Evolutionary conservation across 2,888 invertebrate genomes (phyloP).

Genomic region (Epiblema foenella): DNA sequence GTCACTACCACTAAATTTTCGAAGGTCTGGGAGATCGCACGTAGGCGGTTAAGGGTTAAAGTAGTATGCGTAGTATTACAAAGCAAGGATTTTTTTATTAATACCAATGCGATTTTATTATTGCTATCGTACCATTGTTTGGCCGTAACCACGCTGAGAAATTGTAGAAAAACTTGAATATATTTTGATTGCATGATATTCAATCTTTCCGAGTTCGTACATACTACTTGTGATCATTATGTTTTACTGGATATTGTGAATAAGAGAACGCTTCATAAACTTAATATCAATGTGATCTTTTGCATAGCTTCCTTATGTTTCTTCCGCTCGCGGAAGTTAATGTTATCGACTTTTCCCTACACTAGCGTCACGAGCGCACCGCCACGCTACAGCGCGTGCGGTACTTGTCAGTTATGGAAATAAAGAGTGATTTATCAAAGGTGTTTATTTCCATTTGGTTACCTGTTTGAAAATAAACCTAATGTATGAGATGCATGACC

Average conservation of each 20-base stretch:
- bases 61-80: background rate
- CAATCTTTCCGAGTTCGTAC: no score
- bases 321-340: slow-evolving; percentile 33
- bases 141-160: no score
- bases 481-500: background rate
- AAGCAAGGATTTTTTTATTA: no score
- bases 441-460: slow-evolving; percentile 10
- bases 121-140: no score
- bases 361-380: slow-evolving; percentile 62
- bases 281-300: background rate
- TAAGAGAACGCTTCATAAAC: background rate
- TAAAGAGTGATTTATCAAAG: slow-evolving; percentile 25
- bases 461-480: background rate
- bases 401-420: slow-evolving; percentile 75
- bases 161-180: no score
- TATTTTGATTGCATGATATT: no score
- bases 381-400: slow-evolving; percentile 76
- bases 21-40: no score
- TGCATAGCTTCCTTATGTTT: slow-evolving; percentile 38
- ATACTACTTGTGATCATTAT: background rate
- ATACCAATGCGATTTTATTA: no score
- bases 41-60: no score
- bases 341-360: slow-evolving; percentile 58
- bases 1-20: no score
- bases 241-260: background rate